A percentile compares a stretch with the other conserved stretches of the same genome.
These are phyloP conservation scores for Polypterus senegalus DNA, from an alignment of 2,113 vertebrate species.

Conservation along the genomic window DNA sequence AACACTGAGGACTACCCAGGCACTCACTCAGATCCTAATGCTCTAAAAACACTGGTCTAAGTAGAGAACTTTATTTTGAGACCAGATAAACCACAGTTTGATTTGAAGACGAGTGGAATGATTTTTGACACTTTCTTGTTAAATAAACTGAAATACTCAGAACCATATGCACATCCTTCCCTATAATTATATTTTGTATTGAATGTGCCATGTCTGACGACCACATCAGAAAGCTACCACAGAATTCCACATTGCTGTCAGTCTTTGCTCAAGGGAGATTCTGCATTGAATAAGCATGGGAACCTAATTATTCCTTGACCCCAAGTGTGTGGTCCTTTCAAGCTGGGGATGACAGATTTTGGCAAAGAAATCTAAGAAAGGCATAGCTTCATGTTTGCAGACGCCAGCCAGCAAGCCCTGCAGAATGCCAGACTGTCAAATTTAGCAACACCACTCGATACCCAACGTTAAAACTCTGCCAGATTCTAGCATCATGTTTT, in stretches of 20 bases:
- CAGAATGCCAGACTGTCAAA: no score
- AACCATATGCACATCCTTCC: conserved; percentile 16
- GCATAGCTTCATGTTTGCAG: no score
- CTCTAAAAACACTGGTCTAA: no score
- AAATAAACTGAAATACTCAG: conserved; percentile 20
- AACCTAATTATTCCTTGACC: conserved; percentile 14
- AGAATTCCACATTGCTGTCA: not conserved
- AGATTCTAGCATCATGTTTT: no score
- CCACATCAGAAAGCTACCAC: conserved; percentile 18
- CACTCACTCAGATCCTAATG: no score
- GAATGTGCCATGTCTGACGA: conserved; percentile 13
- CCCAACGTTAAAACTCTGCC: no score
- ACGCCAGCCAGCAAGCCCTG: no score
- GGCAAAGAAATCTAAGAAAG: not conserved
- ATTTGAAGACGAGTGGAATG: not conserved
- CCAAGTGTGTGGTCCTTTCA: conserved; percentile 12
- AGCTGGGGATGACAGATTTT: not conserved
- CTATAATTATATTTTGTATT: conserved; percentile 27
- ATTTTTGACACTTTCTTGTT: conserved; percentile 13
- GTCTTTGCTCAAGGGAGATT: conserved; percentile 4
- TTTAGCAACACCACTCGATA: no score
- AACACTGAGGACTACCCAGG: no score
- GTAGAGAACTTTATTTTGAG: not conserved
- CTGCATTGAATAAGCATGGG: conserved; percentile 11
- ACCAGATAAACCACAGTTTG: conserved; percentile 2